These are phyloP conservation scores for Clamator glandarius DNA, from an alignment of 2,797 vertebrate species.

Conservation along the genomic window DNA sequence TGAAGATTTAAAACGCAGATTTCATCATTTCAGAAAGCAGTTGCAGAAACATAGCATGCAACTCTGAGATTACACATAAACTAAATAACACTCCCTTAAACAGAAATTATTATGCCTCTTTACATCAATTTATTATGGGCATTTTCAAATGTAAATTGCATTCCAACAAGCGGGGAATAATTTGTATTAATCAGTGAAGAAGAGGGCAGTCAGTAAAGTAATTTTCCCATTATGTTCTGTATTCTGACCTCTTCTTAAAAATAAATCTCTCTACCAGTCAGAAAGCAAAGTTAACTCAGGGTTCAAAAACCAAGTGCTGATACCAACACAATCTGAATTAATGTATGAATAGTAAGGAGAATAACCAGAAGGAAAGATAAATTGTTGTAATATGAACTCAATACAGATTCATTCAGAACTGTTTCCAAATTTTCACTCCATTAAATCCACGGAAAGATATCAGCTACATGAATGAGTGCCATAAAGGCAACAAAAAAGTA, in stretches of 20 bases:
- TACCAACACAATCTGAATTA: not conserved
- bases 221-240: slow-evolving; percentile 33
- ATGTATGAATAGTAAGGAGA: not conserved
- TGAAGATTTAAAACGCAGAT: not conserved
- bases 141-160: slow-evolving; percentile 35
- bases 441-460: not conserved
- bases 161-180: slow-evolving; percentile 34
- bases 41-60: not conserved
- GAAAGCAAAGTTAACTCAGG: not conserved
- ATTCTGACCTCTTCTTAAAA: slow-evolving; percentile 4
- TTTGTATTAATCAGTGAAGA: slow-evolving; percentile 19
- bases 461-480: not conserved
- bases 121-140: not conserved
- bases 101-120: not conserved
- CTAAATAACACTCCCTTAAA: slow-evolving; percentile 9
- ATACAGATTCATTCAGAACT: not conserved
- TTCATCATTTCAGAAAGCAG: not conserved
- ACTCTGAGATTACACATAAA: not conserved
- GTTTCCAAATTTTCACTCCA: not conserved
- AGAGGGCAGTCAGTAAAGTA: slow-evolving; percentile 12
- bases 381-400: not conserved
- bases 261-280: not conserved
- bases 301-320: not conserved
- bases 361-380: not conserved
- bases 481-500: not conserved